Conservation (phyloP, 2,797 vertebrate species). For the Geotrypetes seraphini region DNA sequence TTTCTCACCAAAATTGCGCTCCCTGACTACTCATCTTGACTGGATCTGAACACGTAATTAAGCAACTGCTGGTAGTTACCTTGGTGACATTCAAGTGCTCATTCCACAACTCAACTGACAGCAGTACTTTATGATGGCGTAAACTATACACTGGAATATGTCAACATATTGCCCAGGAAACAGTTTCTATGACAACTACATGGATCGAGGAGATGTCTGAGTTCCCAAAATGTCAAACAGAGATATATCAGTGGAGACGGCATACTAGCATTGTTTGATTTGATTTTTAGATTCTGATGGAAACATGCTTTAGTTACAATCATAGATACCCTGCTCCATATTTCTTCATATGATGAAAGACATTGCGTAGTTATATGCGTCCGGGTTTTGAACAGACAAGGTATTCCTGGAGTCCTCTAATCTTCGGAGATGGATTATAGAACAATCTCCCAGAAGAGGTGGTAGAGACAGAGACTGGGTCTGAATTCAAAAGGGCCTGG, state of each 20-base stretch:
- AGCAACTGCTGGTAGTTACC: slow-evolving; percentile 42
- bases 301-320: no score
- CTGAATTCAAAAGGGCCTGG: no score
- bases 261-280: no score
- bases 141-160: slow-evolving; percentile 36
- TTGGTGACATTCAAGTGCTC: slow-evolving; percentile 45
- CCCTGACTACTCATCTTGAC: slow-evolving; percentile 41
- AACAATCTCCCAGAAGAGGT: no score
- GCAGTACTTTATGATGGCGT: slow-evolving; percentile 37
- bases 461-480: no score
- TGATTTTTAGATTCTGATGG: no score
- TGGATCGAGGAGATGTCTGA: slow-evolving; percentile 20
- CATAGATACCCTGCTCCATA: no score
- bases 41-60: slow-evolving; percentile 43
- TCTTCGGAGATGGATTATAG: no score
- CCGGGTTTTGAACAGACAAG: no score
- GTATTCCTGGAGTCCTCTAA: no score
- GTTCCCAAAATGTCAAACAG: slow-evolving; percentile 29
- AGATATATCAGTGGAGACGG: neutral
- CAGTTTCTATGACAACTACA: slow-evolving; percentile 55
- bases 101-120: slow-evolving; percentile 36
- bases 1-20: slow-evolving; percentile 21
- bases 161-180: slow-evolving; percentile 45
- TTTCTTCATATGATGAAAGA: no score
- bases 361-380: no score